Base-by-base conservation (phyloP, 2,888 invertebrate genomes). In the Platycheirus rosarum region DNA sequence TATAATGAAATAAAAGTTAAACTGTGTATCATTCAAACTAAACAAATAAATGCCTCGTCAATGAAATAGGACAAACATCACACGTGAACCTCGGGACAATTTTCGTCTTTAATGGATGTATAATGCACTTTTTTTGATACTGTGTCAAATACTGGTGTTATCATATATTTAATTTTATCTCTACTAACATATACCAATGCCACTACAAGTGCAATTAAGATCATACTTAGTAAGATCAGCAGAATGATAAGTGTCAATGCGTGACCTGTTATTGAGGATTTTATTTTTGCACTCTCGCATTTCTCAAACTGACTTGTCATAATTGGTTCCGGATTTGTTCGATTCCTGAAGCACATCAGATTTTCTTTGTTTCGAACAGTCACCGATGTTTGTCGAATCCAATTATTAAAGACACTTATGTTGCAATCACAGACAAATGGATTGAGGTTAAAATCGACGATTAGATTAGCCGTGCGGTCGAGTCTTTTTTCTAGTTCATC, bases 61-160 rank as follows among this genome's bases (percentile, higher is more conserved):
- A 62, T 42, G 55, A 65, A 35, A 20, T 69, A 65, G 46, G 73
- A 74, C 42, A 57, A 44, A 42, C 35, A 68, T 87, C 88, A 91
- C 78, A 91, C 90, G 85, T 91, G 90, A 51, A 91, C 91, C 84
- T 91, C 91, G 60, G 91, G 89, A 84, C 89, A 91, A 74, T 93
- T 93, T 84, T 92, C 92, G 85, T 93, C 93, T 74, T 92, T 92
- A 85, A 95, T 95, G 7, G 94, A 94, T 0, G 94, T 94, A 86
- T 95, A 95, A 84, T 94, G 94, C 37, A 95, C 95, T 88, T 94
- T 94, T 87, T 93, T 92, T 37, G 93, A 92, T 40, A 94, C 93
- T 66, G 92, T 92, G 85, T 94, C 93, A 51, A 94, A 91, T 29
- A 94, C 91, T 0, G 94, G 94, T 29, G 91, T 91, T 42, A 94